phyloP scores from a whole-genome alignment of 2,888 invertebrate genomes.

The Mantis religiosa region DNA sequence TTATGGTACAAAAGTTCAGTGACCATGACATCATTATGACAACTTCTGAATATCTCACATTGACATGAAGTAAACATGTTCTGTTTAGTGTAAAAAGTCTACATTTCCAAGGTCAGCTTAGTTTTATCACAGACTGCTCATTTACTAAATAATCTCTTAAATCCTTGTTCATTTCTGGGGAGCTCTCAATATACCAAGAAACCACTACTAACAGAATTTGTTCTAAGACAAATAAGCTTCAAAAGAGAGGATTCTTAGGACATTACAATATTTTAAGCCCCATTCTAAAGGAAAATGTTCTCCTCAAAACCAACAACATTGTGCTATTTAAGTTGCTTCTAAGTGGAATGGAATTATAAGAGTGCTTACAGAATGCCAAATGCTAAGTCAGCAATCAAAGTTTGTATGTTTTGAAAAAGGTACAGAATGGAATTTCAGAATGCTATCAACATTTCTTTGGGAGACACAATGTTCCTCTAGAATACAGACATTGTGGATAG shows the following conservation, averaged over 20 bases:
- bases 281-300: conserved; percentile 8
- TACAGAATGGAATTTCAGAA: neutral
- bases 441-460: neutral
- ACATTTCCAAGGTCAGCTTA: no score
- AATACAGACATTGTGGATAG: neutral
- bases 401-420: neutral
- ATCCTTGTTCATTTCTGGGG: neutral
- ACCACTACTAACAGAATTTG: neutral
- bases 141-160: neutral
- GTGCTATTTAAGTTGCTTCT: neutral
- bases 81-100: no score
- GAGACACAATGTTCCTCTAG: neutral
- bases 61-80: no score
- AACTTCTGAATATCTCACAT: no score
- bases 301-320: neutral
- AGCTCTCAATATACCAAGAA: neutral
- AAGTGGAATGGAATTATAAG: neutral
- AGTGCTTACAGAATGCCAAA: neutral
- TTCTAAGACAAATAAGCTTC: neutral
- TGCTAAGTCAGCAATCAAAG: neutral
- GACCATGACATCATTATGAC: no score
- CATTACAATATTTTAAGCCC: neutral
- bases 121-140: no score
- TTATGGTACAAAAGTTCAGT: no score
- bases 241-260: neutral